Evolutionary conservation across 2,113 vertebrate species (phyloP), one percentile per base, ranked within the genome.

Genomic region (Hirundichthys speculiger): DNA sequence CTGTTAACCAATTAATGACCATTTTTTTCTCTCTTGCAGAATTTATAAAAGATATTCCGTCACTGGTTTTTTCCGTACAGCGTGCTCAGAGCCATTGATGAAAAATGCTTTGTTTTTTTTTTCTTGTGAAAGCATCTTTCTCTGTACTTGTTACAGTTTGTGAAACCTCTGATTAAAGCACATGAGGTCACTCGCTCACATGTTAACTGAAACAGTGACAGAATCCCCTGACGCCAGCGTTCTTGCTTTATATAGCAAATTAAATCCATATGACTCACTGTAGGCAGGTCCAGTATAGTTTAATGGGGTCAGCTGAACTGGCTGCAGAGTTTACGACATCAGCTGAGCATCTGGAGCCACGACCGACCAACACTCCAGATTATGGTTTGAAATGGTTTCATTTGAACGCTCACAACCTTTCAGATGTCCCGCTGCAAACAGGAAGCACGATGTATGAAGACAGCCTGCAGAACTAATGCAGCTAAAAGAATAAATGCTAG

Each of bases 181-280:
- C 16, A 24, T 42, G 42, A 50, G 24, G 19, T 52, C 46, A 53
- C 6, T 69, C 8, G 20, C 16, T 61, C 13, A 39, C 25, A 46
- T 38, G 5, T 63, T 56, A 60, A 68, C 13, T 71, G 20, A 64
- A 47, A 73, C 43, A 57, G 49, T 68, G 62, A 60, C 20, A 22
- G 47, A 55, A 61, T 58, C 38, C 50, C 41, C 19, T 52, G 46
- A 62, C 5, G 25, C 13, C 5, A 55, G 47, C 71, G 11, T 61
- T 73, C 41, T 60, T 58, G 69, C 25, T 80, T 76, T 77, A 69
- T 69, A 65, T 62, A 59, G 52, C 45, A 82, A 30, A 82, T 73
- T 67, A 54, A 24, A 72, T 49, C 70, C 30, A 22, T 24, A 67
- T 79, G 77, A 86, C 72, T 83, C 77, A 82, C 40, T 38, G 25